Percentiles rank a stretch among this genome's conserved stretches.
Evolutionary conservation across 2,113 vertebrate species (phyloP).

Genomic region (Agapornis roseicollis): DNA sequence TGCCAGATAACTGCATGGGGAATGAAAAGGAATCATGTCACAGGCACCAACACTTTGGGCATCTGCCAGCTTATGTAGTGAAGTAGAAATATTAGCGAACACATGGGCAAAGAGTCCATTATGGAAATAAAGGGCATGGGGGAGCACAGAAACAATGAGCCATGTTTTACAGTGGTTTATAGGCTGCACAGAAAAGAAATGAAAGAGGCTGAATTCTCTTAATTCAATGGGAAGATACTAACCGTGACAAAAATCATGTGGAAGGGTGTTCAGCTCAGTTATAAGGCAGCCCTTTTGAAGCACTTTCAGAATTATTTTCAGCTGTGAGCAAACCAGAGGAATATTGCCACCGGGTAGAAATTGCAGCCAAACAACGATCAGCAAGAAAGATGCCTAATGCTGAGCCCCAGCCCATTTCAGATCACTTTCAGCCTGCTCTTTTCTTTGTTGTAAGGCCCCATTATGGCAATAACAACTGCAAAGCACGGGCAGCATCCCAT

Average conservation of each 20-base stretch:
- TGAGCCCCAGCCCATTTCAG: not conserved
- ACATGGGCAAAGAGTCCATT: not conserved
- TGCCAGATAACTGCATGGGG: not conserved
- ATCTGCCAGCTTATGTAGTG: slow-evolving; percentile 39
- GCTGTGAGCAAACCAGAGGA: slow-evolving; percentile 35
- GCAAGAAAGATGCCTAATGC: slow-evolving; percentile 18
- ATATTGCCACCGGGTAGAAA: slow-evolving; percentile 16
- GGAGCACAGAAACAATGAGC: slow-evolving; percentile 20
- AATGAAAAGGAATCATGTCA: not conserved
- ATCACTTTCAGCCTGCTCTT: not conserved
- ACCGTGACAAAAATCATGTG: not conserved
- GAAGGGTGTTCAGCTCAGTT: slow-evolving; percentile 41
- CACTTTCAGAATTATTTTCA: slow-evolving; percentile 49
- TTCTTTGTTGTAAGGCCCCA: not conserved
- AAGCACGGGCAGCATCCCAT: not conserved
- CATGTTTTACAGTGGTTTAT: not conserved
- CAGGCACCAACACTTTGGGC: not conserved
- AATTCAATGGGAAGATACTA: not conserved
- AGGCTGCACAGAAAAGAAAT: not conserved
- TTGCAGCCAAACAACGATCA: slow-evolving; percentile 1
- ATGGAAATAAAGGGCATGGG: slow-evolving; percentile 39
- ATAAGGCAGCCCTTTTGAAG: slow-evolving; percentile 34
- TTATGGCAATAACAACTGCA: not conserved
- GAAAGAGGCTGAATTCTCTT: not conserved
- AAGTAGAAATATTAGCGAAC: slow-evolving; percentile 46